phyloP scores from a whole-genome alignment of 2,888 invertebrate species.

The Phyllotreta cruciferae region DNA sequence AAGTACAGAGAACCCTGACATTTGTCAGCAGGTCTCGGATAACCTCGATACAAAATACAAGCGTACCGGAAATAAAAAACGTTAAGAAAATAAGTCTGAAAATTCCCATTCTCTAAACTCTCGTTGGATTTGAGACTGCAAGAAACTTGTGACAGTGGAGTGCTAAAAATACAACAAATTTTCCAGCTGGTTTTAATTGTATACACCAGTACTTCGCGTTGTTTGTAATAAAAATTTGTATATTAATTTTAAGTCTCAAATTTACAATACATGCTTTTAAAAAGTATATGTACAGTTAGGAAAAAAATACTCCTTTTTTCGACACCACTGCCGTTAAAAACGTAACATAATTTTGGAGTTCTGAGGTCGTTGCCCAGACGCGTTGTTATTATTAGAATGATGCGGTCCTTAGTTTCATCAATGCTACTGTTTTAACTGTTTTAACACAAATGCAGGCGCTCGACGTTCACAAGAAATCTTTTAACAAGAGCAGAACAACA shows the following conservation, averaged over 20 bases:
- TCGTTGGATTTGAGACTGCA: neutral
- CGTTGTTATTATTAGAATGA: slow-evolving; percentile 41
- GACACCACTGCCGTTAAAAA: slow-evolving; percentile 8
- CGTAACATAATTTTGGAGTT: slow-evolving; percentile 31
- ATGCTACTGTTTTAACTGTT: slow-evolving; percentile 22
- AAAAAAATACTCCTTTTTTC: slow-evolving; percentile 1
- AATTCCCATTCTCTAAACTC: slow-evolving; percentile 12
- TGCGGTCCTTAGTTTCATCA: slow-evolving; percentile 37
- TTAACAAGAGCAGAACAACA: neutral
- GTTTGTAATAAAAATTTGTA: too few relatives aligned
- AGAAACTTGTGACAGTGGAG: neutral
- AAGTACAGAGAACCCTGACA: slow-evolving; percentile 14
- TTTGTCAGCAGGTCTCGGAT: slow-evolving; percentile 17
- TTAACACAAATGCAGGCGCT: slow-evolving; percentile 13
- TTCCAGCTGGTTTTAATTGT: too few relatives aligned
- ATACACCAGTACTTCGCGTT: too few relatives aligned
- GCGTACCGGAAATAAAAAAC: slow-evolving; percentile 24
- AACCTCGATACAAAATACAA: slow-evolving; percentile 20
- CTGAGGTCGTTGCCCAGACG: slow-evolving; percentile 43
- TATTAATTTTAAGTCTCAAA: too few relatives aligned
- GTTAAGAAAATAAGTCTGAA: slow-evolving; percentile 15
- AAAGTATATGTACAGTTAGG: neutral
- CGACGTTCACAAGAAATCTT: slow-evolving; percentile 8
- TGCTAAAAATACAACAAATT: neutral
- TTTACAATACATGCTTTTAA: neutral